Evolutionary conservation across 2,113 vertebrate species (phyloP).

Genomic region (Phocoena phocoena): DNA sequence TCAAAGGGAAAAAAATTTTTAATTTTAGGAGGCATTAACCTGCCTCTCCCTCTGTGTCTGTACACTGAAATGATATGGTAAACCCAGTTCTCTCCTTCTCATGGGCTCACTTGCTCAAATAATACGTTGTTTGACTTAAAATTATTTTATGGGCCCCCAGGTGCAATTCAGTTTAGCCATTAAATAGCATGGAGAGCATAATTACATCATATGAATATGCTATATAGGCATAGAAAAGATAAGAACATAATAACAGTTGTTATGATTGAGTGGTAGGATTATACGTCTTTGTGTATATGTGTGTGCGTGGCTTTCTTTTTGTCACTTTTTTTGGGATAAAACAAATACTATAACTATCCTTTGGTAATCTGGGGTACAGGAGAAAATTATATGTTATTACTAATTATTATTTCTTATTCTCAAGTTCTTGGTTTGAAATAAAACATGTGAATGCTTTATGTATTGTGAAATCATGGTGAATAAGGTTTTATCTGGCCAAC

Average conservation of each 20-base stretch:
- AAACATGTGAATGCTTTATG: background rate
- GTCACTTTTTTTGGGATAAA: conserved; percentile 14
- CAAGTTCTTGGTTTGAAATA: background rate
- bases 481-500: background rate
- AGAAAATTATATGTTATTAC: background rate
- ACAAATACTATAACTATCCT: background rate
- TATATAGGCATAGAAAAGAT: background rate
- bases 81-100: background rate
- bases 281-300: background rate
- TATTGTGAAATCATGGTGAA: background rate
- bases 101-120: background rate
- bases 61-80: background rate
- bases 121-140: background rate
- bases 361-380: background rate
- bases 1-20: background rate
- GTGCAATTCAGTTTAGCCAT: background rate
- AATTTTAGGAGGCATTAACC: background rate
- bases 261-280: background rate
- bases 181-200: background rate
- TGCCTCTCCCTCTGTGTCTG: background rate
- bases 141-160: background rate
- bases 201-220: background rate
- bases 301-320: background rate
- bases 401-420: background rate
- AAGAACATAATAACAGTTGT: background rate